phyloP scores from a whole-genome alignment of 2,113 vertebrate species.

The Pipa parva region DNA sequence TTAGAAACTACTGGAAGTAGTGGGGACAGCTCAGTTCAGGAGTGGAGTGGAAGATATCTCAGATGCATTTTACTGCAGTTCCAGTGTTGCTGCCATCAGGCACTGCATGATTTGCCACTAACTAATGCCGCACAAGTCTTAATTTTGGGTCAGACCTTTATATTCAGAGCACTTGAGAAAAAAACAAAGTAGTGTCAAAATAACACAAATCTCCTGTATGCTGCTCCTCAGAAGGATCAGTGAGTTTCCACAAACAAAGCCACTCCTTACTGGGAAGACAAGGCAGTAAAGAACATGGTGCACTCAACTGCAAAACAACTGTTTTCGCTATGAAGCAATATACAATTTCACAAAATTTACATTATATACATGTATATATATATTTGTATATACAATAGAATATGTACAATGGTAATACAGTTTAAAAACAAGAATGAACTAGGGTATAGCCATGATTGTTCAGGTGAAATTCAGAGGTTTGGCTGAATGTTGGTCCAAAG shows the following conservation, averaged over 20 bases:
- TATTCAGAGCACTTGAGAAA: not conserved
- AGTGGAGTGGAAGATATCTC: not conserved
- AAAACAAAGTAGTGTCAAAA: not conserved
- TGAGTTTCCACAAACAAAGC: not conserved
- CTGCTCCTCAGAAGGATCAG: not conserved
- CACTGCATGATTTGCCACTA: not conserved
- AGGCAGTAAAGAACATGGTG: slow-evolving; percentile 11
- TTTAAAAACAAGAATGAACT: slow-evolving; percentile 21
- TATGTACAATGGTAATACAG: slow-evolving; percentile 35
- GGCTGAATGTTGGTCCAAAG: not conserved
- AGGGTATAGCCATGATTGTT: slow-evolving; percentile 10
- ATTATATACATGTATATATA: slow-evolving; percentile 36
- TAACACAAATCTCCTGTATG: not conserved
- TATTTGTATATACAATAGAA: slow-evolving; percentile 19
- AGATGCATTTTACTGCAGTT: not conserved
- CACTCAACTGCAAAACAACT: not conserved
- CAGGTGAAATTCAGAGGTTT: not conserved
- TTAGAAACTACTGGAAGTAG: not conserved
- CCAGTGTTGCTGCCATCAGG: not conserved
- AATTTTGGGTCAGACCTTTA: no score
- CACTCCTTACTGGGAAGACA: slow-evolving; percentile 18
- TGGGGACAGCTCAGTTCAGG: not conserved
- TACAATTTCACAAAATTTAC: slow-evolving; percentile 24
- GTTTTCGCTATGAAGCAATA: slow-evolving; percentile 11
- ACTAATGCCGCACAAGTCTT: not conserved